These are phyloP conservation scores for Stichopus horrens DNA, from an alignment of 53 echinoderm and acorn worm species.

Conservation along the genomic window DNA sequence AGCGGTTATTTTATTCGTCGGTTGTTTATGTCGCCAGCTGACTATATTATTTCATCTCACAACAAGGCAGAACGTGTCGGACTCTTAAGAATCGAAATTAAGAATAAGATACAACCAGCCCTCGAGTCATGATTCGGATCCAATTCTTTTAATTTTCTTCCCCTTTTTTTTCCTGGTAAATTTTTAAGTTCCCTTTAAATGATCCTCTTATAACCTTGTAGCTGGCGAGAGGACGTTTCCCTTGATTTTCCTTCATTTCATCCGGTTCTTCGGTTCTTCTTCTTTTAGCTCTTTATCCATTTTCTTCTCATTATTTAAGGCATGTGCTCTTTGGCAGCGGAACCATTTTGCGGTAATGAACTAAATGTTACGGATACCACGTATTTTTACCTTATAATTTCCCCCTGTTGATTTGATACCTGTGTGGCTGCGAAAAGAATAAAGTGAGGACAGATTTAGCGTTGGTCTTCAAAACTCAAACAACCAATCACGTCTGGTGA, in stretches of 20 bases:
- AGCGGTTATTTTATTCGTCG: neutral
- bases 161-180: neutral
- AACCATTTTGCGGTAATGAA: conserved; percentile 30
- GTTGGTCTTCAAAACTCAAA: neutral
- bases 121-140: conserved; percentile 27
- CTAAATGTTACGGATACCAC: conserved; percentile 9
- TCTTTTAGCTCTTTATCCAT: neutral
- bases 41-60: conserved; percentile 8
- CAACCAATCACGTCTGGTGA: neutral
- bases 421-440: neutral
- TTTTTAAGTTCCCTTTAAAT: conserved; percentile 38
- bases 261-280: no score
- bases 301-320: neutral
- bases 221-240: conserved; percentile 13
- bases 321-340: neutral
- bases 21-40: conserved; percentile 30
- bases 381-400: conserved; percentile 28
- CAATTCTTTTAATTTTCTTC: neutral
- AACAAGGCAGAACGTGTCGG: conserved; percentile 28
- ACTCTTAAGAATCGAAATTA: conserved; percentile 12
- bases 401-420: neutral
- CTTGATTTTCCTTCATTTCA: neutral
- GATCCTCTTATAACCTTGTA: conserved; percentile 36
- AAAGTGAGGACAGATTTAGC: conserved; percentile 30
- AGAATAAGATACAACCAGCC: conserved; percentile 15